Conservation (phyloP, 2,888 invertebrate species). For the Hirtodrosophila duncani region DNA sequence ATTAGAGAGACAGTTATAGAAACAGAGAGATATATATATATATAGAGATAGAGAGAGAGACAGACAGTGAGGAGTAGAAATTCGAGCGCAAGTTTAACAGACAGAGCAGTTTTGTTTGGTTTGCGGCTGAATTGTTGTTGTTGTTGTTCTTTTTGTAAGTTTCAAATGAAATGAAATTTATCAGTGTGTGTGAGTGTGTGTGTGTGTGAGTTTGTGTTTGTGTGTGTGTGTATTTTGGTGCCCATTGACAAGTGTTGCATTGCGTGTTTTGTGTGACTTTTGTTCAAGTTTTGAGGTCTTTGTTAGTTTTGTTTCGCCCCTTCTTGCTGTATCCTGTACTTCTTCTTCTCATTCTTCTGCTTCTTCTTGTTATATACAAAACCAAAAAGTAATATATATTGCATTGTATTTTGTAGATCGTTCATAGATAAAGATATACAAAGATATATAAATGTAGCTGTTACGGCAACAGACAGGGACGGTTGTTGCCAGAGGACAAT, state of each 20-base stretch:
- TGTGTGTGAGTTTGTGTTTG: conserved; percentile 12
- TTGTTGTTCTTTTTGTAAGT: conserved; percentile 12
- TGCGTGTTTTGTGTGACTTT: conserved; percentile 22
- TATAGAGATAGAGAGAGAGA: conserved; percentile 36
- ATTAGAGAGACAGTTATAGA: conserved; percentile 23
- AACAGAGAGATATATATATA: conserved; percentile 19
- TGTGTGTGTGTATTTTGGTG: conserved; percentile 17
- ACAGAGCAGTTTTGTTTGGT: conserved; percentile 32
- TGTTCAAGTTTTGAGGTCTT: conserved; percentile 43
- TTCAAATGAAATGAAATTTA: conserved; percentile 21
- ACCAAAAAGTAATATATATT: conserved; percentile 75
- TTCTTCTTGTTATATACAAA: conserved; percentile 56
- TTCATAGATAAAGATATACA: conserved; percentile 12
- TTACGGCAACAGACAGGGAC: background rate
- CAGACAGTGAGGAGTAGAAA: conserved; percentile 33
- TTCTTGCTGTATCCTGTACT: background rate
- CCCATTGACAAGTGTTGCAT: conserved; percentile 35
- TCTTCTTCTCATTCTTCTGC: conserved; percentile 5
- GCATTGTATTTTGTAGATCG: conserved; percentile 31
- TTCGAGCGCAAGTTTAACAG: conserved; percentile 33
- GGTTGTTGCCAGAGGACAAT: no score
- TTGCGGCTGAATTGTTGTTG: conserved; percentile 24
- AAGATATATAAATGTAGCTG: conserved; percentile 13
- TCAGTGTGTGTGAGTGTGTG: conserved; percentile 7
- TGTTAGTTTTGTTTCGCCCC: conserved; percentile 36